Base-by-base conservation (phyloP, 2,888 invertebrate species). In the Agelastica alni region DNA sequence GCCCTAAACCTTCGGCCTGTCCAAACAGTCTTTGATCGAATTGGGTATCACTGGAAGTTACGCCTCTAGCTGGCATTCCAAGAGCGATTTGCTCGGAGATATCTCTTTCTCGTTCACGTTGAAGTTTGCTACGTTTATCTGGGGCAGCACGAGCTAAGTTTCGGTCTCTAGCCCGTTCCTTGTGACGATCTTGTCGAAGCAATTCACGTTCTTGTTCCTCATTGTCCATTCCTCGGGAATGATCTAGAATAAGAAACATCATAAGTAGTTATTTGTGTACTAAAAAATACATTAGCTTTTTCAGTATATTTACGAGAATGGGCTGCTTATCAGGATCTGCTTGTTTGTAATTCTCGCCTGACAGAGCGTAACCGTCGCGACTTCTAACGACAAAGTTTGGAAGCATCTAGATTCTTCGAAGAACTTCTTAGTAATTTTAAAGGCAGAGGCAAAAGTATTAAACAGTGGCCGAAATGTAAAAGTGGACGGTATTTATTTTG, bases 41-140 rank as follows among this genome's bases (percentile, higher is more conserved):
- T 73, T 92, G 87, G 0, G 87, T 85, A 69, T 96, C 96, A 0
- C 87, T 88, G 4, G 83, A 84, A 5, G 80, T 76, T 9, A 51
- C 22, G 3, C 84, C 84, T 28, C 91, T 89, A 0, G 95, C 89
- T 0, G 98, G 98, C 79, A 98, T 78, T 0, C 98, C 98, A 9
- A 99, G 82, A 0, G 99, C 99, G 63, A 99, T 98, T 80, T 98
- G 96, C 74, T 99, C 99, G 5, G 96, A 96, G 53, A 99, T 96
- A 71, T 99, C 99, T 2, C 99, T 85, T 66, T 99, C 99, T 2
- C 96, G 83, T 70, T 95, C 93, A 32, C 90, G 84, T 68, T 92
- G 92, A 49, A 97, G 75, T 66, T 94, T 91, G 0, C 93, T 84
- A 76, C 92, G 84, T 72, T 96, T 97, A 70, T 98, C 97, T 0